Conservation (phyloP, 1,140 invertebrate genomes). For the Eueides isabella region DNA sequence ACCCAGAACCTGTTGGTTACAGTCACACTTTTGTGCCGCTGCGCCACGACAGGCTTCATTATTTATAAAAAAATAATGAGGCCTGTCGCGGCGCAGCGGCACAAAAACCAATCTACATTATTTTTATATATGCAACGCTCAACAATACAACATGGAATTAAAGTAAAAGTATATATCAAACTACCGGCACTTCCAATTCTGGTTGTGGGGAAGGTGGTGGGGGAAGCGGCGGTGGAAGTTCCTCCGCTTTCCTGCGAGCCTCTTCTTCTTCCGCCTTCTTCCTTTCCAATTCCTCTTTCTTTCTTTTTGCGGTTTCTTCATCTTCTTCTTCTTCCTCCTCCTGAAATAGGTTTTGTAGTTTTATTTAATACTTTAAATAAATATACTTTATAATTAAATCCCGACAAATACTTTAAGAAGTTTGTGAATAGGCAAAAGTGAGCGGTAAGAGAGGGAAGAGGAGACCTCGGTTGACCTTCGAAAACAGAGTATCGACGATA, state of each 20-base stretch:
- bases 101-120: too few species aligned
- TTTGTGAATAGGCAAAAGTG: too few species aligned
- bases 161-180: not conserved
- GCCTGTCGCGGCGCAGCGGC: too few species aligned
- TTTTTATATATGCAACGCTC: too few species aligned
- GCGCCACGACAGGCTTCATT: too few species aligned
- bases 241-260: slow-evolving; percentile 65
- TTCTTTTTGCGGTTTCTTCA: slow-evolving; percentile 54
- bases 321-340: slow-evolving; percentile 69
- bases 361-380: not conserved
- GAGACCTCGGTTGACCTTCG: too few species aligned
- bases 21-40: too few species aligned
- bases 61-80: too few species aligned
- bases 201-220: slow-evolving; percentile 71
- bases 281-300: slow-evolving; percentile 60
- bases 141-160: not conserved
- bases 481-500: too few species aligned
- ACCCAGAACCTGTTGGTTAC: too few species aligned
- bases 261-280: slow-evolving; percentile 69
- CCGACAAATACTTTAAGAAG: too few species aligned
- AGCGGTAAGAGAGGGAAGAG: too few species aligned
- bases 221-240: slow-evolving; percentile 69
- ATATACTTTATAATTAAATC: not conserved
- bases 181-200: slow-evolving; percentile 63
- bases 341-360: not conserved